Percentiles rank a stretch among this genome's conserved stretches.
These are phyloP conservation scores for Akabosia matsudoensis DNA, from an alignment of 1,140 invertebrate species.

Conservation along the genomic window DNA sequence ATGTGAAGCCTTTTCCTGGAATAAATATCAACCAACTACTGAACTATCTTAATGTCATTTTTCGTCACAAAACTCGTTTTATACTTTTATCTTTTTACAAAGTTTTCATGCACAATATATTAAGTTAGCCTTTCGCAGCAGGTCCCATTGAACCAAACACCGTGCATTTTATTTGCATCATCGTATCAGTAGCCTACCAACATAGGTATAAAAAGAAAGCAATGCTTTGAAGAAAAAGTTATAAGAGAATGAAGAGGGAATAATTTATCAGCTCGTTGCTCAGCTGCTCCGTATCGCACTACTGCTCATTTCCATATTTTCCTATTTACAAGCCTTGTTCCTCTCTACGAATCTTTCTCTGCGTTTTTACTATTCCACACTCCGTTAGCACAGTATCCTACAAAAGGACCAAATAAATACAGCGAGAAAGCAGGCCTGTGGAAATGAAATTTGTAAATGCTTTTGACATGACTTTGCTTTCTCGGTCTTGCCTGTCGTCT, in stretches of 20 bases:
- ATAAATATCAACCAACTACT: no score
- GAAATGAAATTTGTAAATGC: neutral
- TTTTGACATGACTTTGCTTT: neutral
- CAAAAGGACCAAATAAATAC: neutral
- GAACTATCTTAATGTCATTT: no score
- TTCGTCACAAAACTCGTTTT: no score
- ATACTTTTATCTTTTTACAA: no score
- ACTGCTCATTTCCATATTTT: slow-evolving; percentile 1
- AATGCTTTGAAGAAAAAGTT: neutral
- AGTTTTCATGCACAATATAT: no score
- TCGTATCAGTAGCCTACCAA: neutral
- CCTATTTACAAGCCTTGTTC: neutral
- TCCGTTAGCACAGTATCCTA: neutral
- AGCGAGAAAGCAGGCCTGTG: neutral
- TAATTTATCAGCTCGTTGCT: slow-evolving; percentile 13
- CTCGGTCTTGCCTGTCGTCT: neutral
- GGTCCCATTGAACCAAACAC: neutral
- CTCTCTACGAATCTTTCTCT: neutral
- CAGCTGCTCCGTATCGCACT: neutral
- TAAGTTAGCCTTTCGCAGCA: neutral
- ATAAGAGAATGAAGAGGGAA: neutral
- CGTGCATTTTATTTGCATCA: neutral
- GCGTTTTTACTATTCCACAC: neutral
- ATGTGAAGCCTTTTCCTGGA: no score
- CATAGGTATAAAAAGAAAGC: neutral